Percentiles rank a stretch among this genome's conserved stretches.
Conservation (phyloP, 2,888 invertebrate species). For the Aleiodes leptofemur region DNA sequence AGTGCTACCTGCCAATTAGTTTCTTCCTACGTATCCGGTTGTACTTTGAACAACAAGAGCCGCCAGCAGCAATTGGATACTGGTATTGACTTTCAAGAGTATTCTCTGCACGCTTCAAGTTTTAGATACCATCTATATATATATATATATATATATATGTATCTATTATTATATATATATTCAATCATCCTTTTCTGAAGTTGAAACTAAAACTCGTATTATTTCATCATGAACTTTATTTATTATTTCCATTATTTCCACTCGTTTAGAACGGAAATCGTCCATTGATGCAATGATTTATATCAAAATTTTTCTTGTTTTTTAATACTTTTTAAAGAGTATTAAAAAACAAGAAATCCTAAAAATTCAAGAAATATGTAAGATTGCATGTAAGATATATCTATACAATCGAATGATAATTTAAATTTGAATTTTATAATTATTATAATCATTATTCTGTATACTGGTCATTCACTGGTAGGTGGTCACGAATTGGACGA, state of each 20-base stretch:
- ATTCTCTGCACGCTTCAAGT: constrained; percentile 57
- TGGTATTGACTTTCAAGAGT: constrained; percentile 70
- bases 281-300: no score
- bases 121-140: constrained; percentile 23
- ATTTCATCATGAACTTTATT: constrained; percentile 2
- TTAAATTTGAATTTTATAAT: no score
- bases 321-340: no score
- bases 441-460: no score
- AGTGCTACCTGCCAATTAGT: constrained; percentile 53
- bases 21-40: constrained; percentile 46
- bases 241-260: neutral
- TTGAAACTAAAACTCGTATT: constrained; percentile 11
- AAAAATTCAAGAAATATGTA: no score
- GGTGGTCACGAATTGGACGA: no score
- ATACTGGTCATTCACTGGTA: no score
- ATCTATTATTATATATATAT: neutral
- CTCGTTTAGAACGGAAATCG: neutral
- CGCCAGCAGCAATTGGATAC: constrained; percentile 64
- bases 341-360: no score
- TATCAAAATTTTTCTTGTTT: no score
- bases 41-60: constrained; percentile 68
- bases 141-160: constrained; percentile 1
- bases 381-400: no score
- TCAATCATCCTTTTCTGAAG: constrained; percentile 19
- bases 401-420: no score